Evolutionary conservation across 53 echinoderm and acorn worm genomes (phyloP), one percentile per base, ranked within the genome.

Genomic region (Crossaster papposus): DNA sequence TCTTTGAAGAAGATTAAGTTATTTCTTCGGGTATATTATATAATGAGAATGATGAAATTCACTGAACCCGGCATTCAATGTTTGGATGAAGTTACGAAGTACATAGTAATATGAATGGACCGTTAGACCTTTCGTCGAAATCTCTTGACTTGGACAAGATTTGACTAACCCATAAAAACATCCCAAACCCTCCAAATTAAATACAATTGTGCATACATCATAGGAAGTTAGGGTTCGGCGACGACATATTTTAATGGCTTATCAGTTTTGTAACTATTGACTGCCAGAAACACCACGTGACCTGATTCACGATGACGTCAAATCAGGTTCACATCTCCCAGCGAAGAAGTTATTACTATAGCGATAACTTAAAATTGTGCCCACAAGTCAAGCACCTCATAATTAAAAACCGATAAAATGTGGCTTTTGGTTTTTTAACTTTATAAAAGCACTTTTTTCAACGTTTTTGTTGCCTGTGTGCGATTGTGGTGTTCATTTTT

Each of bases 401-500:
- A 17, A 58, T 20, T 17, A 58, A 58, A 15, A 58, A 58, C 17
- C 58, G 22, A 58, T 58, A 15, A 58, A 58, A 58, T n/a, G 24
- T 30, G 70, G 70, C 12, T 28, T n/a, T n/a, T n/a, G n/a, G n/a
- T n/a, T n/a, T n/a, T n/a, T n/a, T n/a, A n/a, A n/a, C n/a, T n/a
- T 70, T 70, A 20, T 29, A 23, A 70, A 70, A 30, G 26, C 70
- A 20, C 70, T 70, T 30, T 70, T 70, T 28, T 5, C 12, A 18
- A 58, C 22, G 6, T 58, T 58, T 20, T 58, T 58, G 7, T 7
- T 52, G 53, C 58, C 58, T 2, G 6, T 28, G 31, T 58, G 64
- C 55, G 81, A 81, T 81, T 81, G 81, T 9, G 81, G 81, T 62
- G 58, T 81, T 64, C 37, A 31, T 54, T 44, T n/a, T n/a, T n/a